phyloP scores from a whole-genome alignment of 2,113 vertebrate genomes.

The Apodemus sylvaticus region DNA sequence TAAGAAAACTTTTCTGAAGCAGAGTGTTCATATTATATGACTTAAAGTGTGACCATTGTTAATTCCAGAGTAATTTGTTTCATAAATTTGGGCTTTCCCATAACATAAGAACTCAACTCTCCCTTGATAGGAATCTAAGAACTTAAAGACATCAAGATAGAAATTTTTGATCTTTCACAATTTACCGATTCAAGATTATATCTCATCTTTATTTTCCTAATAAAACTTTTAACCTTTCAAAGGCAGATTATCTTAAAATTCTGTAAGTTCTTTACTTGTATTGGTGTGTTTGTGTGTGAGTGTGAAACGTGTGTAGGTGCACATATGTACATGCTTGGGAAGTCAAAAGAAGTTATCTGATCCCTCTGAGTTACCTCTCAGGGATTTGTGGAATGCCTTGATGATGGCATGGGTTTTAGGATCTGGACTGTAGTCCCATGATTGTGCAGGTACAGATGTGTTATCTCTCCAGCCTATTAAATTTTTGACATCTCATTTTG shows the following conservation, averaged over 20 bases:
- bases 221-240: background rate
- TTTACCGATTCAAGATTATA: background rate
- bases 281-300: background rate
- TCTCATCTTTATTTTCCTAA: background rate
- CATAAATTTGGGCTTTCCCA: background rate
- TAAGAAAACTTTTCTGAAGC: background rate
- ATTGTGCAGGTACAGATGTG: background rate
- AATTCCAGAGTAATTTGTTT: background rate
- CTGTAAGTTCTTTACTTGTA: background rate
- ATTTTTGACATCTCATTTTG: background rate
- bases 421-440: too few relatives aligned
- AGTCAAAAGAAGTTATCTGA: background rate
- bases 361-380: background rate
- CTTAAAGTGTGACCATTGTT: background rate
- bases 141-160: background rate
- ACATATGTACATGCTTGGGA: background rate
- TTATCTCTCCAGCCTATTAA: background rate
- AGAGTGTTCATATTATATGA: background rate
- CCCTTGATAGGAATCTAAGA: background rate
- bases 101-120: background rate
- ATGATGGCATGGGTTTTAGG: background rate
- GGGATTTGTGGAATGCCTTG: too few relatives aligned
- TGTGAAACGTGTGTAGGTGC: background rate
- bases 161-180: background rate
- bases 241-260: background rate